Base-by-base conservation (phyloP, 2,113 vertebrate species). In the Loxodonta africana region DNA sequence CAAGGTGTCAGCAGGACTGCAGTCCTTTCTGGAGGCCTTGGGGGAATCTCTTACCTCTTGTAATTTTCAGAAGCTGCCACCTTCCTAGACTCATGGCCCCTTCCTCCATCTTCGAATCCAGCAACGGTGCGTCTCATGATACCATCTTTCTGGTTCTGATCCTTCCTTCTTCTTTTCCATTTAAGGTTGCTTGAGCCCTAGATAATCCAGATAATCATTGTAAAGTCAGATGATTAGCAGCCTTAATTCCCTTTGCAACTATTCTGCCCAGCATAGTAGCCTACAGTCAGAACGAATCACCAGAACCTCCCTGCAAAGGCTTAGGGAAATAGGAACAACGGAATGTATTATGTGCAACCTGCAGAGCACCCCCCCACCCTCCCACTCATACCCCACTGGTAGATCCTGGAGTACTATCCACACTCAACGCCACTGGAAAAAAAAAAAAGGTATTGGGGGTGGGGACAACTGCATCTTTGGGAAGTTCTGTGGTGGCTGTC, bases 121-220 rank as follows among this genome's bases (percentile, higher is more conserved):
- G 23, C 37, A 33, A 10, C 11, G 28, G 2, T 0, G 12, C 37
- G 28, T 11, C 37, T 37, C 12, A 7, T 12, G 3, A 33, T 10
- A 18, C 28, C 6, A 6, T 20, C 17, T 53, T 46, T 44, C 25
- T 12, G 48, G 33, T 25, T 10, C 71, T 62, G 8, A 53, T 20
- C 28, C 21, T 15, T 26, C 60, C 6, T 44, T 25, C 41, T 2
- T 15, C 23, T 63, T n/a, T 65, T 82, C 80, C 77, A 11, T 46
- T 33, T 77, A 73, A 95, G 57, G 73, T 2, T 65, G 26, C 14
- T 92, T 20, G 8, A 15, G 65, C 1, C n/a, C 41, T 25, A 41
- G 12, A 7, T 28, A 41, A 62, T 44, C 46, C 57, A 62, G 71
- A 37, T 37, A 14, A 74, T 67, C n/a, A 69, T 57, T 57, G 23